A percentile compares a stretch with the other conserved stretches of the same genome.
Evolutionary conservation across 2,888 invertebrate genomes (phyloP).

Genomic region (Thera obeliscata): DNA sequence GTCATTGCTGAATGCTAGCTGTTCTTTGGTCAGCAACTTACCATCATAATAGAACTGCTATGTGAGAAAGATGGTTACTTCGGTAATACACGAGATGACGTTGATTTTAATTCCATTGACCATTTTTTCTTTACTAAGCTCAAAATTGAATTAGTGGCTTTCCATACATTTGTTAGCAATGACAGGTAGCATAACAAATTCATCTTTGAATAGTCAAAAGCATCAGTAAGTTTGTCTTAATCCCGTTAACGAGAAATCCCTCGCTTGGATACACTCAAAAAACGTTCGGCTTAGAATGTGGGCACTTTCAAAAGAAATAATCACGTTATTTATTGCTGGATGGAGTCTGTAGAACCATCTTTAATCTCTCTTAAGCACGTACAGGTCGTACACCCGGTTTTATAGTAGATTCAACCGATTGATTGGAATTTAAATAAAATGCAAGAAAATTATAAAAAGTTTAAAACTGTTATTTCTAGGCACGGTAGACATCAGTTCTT

Average conservation of each 20-base stretch:
- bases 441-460: too few species aligned
- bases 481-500: too few species aligned
- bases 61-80: slow-evolving; percentile 2
- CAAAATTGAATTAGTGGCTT: slow-evolving; percentile 37
- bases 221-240: slow-evolving; percentile 52
- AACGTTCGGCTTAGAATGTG: slow-evolving; percentile 63
- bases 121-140: slow-evolving; percentile 24
- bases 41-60: neutral
- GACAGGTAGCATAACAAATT: slow-evolving; percentile 46
- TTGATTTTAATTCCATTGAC: slow-evolving; percentile 23
- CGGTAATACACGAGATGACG: slow-evolving; percentile 11
- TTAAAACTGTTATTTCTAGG: slow-evolving; percentile 20
- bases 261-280: slow-evolving; percentile 68
- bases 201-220: slow-evolving; percentile 33
- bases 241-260: slow-evolving; percentile 67
- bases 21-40: too few species aligned
- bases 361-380: slow-evolving; percentile 79
- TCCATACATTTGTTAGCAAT: slow-evolving; percentile 38
- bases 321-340: slow-evolving; percentile 79
- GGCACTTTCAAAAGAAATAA: slow-evolving; percentile 77
- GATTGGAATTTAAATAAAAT: slow-evolving; percentile 67
- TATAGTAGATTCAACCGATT: slow-evolving; percentile 76
- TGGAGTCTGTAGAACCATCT: slow-evolving; percentile 67
- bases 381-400: slow-evolving; percentile 60
- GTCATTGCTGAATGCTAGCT: neutral